phyloP scores from a whole-genome alignment of 2,113 vertebrate species.

The Archocentrus centrarchus region DNA sequence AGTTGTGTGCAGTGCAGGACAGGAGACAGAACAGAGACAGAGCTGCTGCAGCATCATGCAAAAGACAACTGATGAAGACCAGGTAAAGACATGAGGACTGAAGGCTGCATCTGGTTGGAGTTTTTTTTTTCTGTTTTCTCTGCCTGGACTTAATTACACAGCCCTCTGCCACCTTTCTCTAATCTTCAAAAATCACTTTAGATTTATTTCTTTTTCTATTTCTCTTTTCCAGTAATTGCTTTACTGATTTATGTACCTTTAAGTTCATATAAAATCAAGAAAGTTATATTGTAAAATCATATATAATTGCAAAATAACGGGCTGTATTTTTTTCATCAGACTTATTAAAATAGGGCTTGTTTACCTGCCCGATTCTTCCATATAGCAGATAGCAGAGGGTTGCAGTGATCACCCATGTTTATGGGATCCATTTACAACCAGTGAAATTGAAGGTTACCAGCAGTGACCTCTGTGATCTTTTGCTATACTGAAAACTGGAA shows the following conservation, averaged over 20 bases:
- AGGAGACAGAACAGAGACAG: constrained; percentile 55
- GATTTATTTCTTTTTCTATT: neutral
- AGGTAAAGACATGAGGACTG: constrained; percentile 61
- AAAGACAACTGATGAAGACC: constrained; percentile 58
- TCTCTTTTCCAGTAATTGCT: neutral
- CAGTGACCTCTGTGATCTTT: constrained; percentile 1
- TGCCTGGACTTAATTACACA: neutral
- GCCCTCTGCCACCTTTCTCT: neutral
- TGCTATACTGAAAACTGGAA: neutral
- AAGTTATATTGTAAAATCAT: neutral
- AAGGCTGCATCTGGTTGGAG: constrained; percentile 17
- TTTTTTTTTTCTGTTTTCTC: neutral
- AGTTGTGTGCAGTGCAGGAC: constrained; percentile 33
- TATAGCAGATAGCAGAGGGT: neutral
- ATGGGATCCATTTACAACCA: neutral
- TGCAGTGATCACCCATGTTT: neutral
- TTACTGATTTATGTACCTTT: neutral
- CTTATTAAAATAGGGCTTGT: neutral
- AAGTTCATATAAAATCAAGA: neutral
- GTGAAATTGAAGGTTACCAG: neutral
- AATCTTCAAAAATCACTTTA: constrained; percentile 6
- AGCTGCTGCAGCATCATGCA: constrained; percentile 58
- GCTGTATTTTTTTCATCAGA: neutral
- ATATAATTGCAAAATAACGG: neutral
- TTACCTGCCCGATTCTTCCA: neutral